Percentiles rank a stretch among this genome's conserved stretches.
Evolutionary conservation across 2,113 vertebrate genomes (phyloP).

Genomic region (Corvus moneduloides): DNA sequence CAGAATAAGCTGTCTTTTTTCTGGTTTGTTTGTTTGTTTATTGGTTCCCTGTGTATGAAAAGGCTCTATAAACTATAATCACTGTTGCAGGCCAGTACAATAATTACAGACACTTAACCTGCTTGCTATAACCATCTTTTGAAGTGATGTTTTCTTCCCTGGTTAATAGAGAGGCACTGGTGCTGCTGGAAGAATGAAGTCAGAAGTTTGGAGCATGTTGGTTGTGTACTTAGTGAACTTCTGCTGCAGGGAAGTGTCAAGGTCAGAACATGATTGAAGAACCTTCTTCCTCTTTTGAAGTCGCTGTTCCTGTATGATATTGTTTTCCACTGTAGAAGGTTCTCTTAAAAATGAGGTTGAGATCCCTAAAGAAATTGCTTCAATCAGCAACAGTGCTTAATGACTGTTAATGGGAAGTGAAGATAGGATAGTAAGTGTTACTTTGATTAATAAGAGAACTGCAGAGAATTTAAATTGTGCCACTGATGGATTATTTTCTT

Average conservation of each 20-base stretch:
- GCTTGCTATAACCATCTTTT: neutral
- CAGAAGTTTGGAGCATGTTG: conserved; percentile 40
- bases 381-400: conserved; percentile 88
- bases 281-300: conserved; percentile 75
- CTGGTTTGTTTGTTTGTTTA: neutral
- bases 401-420: conserved; percentile 89
- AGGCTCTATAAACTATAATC: neutral
- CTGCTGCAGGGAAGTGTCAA: conserved; percentile 70
- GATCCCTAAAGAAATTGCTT: conserved; percentile 89
- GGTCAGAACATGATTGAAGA: conserved; percentile 83
- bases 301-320: conserved; percentile 74
- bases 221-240: conserved; percentile 65
- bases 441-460: conserved; percentile 90
- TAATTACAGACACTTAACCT: conserved; percentile 4
- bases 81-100: rapidly evolving
- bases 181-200: neutral
- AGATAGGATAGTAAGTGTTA: conserved; percentile 90
- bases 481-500: conserved; percentile 91
- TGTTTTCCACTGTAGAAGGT: conserved; percentile 82
- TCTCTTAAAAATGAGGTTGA: conserved; percentile 88
- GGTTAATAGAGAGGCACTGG: neutral
- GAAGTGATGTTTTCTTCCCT: neutral
- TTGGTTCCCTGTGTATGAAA: neutral
- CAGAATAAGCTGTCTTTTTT: neutral
- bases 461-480: conserved; percentile 89